Base-by-base conservation (phyloP, 2,797 vertebrate species). In the Propithecus perrieri region DNA sequence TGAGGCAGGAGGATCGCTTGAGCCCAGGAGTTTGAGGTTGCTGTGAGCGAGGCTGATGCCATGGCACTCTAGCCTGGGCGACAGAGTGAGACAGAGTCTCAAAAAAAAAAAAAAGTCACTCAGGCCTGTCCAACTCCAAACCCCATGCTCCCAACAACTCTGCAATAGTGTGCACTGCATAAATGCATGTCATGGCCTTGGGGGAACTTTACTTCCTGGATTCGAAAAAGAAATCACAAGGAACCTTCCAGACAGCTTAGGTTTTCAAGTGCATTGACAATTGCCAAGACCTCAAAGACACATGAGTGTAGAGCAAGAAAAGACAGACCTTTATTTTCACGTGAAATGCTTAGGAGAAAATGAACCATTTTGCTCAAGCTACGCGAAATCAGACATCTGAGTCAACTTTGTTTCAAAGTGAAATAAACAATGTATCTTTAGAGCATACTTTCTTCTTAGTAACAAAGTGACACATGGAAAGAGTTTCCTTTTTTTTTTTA, bases 361-460 rank as follows among this genome's bases (percentile, higher is more conserved):
- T 2, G 9, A 85, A 46, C 30, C 11, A 22, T 84, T 93, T 90
- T 86, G 41, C 57, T 76, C 63, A 41, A 50, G 24, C 41, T 43
- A 30, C 53, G 76, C 57, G 48, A 67, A 96, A 84, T 83, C 79
- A 61, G 41, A 78, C 71, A 88, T 43, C 67, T 26, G 53, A 88
- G 78, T 91, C 81, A 91, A 96, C 55, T 80, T 76, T 92, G 90
- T 94, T 86, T 97, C 87, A 48, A 92, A 94, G 48, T 71, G 61
- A 28, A 90, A 90, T n/a, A 89, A 80, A 94, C 90, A 97, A 84
- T 95, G 96, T 97, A 96, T 96, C 92, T 50, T 61, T 86, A 69
- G 79, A 71, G 63, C 26, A 61, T 13, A 88, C 65, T 90, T 63
- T 83, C 57, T 93, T 94, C 80, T 80, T 26, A 33, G 92, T 57